Evolutionary conservation across 2,888 invertebrate species (phyloP).

Genomic region (Rotaria socialis): DNA sequence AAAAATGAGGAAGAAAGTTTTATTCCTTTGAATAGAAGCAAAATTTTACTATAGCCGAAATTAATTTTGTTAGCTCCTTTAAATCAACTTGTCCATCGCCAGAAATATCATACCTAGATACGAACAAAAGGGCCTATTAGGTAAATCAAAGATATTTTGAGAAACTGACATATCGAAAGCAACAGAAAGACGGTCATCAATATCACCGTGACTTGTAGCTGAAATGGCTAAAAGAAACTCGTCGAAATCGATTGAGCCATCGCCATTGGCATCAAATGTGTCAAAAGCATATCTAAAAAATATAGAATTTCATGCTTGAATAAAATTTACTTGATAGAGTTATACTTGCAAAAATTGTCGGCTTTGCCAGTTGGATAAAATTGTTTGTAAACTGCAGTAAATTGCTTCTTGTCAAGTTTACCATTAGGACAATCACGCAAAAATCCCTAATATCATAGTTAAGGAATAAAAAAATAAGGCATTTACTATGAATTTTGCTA

Average conservation of each 20-base stretch:
- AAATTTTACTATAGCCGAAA: neutral
- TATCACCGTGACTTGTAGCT: neutral
- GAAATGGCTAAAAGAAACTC: neutral
- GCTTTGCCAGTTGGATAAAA: neutral
- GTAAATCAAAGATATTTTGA: no score
- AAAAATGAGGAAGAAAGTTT: no score
- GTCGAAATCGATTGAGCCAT: neutral
- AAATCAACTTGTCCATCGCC: neutral
- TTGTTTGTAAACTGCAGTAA: neutral
- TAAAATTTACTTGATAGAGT: no score
- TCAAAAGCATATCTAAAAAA: neutral
- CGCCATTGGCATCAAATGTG: neutral
- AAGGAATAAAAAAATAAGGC: neutral
- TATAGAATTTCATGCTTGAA: no score
- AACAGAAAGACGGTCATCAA: neutral
- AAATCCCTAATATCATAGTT: neutral
- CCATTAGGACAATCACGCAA: constrained; percentile 10
- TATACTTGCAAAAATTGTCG: neutral
- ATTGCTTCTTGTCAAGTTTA: neutral
- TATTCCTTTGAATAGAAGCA: no score
- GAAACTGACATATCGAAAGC: neutral
- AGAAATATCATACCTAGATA: neutral
- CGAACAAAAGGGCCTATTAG: no score
- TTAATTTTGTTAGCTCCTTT: neutral
- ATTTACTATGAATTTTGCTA: neutral